These are phyloP conservation scores for Barbus barbus DNA, from an alignment of 2,113 vertebrate genomes.

Conservation along the genomic window DNA sequence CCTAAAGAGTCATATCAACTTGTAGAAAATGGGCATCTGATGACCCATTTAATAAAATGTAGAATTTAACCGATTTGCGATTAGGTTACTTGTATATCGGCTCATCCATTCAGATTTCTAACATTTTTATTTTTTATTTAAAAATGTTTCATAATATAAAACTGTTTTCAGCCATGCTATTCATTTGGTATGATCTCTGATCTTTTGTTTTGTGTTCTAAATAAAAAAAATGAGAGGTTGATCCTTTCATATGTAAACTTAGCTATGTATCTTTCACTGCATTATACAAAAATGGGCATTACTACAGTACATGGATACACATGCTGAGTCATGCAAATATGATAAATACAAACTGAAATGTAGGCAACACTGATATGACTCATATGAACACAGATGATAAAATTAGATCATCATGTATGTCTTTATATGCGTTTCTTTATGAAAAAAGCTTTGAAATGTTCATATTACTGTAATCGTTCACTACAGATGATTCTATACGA, in stretches of 20 bases:
- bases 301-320: not conserved
- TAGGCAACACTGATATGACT: not conserved
- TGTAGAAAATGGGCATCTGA: too few relatives aligned
- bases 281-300: not conserved
- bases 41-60: too few relatives aligned
- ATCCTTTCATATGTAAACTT: not conserved
- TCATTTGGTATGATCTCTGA: too few relatives aligned
- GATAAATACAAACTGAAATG: not conserved
- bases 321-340: not conserved
- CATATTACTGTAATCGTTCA: not conserved
- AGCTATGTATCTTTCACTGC: not conserved
- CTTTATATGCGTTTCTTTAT: too few relatives aligned
- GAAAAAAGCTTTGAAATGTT: not conserved
- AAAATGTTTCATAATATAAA: not conserved
- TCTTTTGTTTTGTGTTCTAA: not conserved
- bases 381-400: not conserved
- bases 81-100: not conserved
- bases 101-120: not conserved
- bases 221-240: not conserved
- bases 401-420: slow-evolving; percentile 48
- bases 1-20: too few relatives aligned
- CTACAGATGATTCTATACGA: not conserved
- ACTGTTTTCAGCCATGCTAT: too few relatives aligned
- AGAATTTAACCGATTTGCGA: too few relatives aligned
- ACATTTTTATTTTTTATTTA: not conserved